Conservation (phyloP, 1,140 invertebrate species). For the Zaprionus camerounensis region DNA sequence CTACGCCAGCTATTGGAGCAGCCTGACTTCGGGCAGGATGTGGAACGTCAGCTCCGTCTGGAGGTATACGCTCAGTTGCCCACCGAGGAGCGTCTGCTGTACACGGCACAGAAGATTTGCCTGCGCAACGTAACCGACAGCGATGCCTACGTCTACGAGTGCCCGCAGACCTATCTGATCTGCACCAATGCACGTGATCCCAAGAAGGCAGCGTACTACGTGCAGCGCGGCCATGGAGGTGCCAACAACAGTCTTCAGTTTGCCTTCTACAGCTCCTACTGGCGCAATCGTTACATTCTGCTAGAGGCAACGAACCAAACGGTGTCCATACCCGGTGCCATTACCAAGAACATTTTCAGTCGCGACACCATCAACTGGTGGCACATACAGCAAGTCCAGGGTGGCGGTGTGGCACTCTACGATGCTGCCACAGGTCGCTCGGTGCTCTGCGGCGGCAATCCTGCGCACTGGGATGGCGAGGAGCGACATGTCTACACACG, state of each 20-base stretch:
- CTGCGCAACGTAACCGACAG: constrained; percentile 55
- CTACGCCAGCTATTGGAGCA: constrained; percentile 43
- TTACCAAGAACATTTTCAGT: constrained; percentile 71
- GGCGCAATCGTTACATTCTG: constrained; percentile 63
- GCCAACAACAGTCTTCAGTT: constrained; percentile 41
- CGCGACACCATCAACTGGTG: constrained; percentile 47
- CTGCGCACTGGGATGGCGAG: constrained; percentile 52
- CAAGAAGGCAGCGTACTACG: constrained; percentile 60
- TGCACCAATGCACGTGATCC: constrained; percentile 61
- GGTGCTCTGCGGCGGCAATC: constrained; percentile 68
- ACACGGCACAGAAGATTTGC: constrained; percentile 62
- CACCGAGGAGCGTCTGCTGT: constrained; percentile 49
- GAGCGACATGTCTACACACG: constrained; percentile 71
- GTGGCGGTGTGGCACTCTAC: constrained; percentile 46
- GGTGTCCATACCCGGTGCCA: background rate
- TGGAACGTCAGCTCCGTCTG: constrained; percentile 23
- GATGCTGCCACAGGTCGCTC: constrained; percentile 47
- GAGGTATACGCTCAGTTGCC: constrained; percentile 51
- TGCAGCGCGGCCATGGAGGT: constrained; percentile 41
- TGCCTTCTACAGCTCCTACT: constrained; percentile 58
- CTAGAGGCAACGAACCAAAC: constrained; percentile 43
- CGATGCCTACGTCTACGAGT: constrained; percentile 67
- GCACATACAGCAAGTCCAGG: constrained; percentile 36
- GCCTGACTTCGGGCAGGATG: constrained; percentile 39
- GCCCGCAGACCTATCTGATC: constrained; percentile 68